Conservation (phyloP, 2,888 invertebrate genomes). For the Glyphotaelius pellucidus region DNA sequence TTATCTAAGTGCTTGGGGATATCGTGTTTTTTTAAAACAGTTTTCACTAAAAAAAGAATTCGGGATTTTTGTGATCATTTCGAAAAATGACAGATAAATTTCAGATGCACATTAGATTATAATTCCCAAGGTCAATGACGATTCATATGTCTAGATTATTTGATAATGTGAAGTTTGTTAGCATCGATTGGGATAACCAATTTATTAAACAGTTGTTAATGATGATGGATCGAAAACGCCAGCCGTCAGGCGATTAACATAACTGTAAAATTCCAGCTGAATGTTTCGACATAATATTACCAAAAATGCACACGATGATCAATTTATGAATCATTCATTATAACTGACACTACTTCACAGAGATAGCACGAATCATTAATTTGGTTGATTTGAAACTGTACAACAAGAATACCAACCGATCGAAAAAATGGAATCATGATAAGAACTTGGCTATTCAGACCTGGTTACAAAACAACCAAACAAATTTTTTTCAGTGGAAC, state of each 20-base stretch:
- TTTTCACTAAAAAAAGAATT: background rate
- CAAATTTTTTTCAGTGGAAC: too few relatives aligned
- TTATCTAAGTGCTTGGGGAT: too few relatives aligned
- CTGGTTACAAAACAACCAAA: too few relatives aligned
- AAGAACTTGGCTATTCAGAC: too few relatives aligned
- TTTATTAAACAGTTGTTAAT: background rate
- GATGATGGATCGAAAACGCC: background rate
- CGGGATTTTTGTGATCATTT: background rate
- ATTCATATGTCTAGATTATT: background rate
- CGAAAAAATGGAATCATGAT: too few relatives aligned
- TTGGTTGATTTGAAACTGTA: too few relatives aligned
- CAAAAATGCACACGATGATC: background rate
- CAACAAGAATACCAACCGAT: too few relatives aligned
- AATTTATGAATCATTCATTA: background rate
- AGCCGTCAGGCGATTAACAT: background rate
- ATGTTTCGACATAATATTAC: background rate
- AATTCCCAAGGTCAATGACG: background rate
- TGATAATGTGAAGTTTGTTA: background rate
- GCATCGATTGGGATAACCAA: background rate
- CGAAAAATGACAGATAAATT: background rate
- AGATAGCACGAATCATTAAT: too few relatives aligned
- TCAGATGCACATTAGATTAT: background rate
- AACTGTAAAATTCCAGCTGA: background rate
- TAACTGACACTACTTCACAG: background rate
- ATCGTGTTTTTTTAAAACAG: too few relatives aligned